phyloP scores from a whole-genome alignment of 2,888 invertebrate species.

The Microctonus aethiopoides region DNA sequence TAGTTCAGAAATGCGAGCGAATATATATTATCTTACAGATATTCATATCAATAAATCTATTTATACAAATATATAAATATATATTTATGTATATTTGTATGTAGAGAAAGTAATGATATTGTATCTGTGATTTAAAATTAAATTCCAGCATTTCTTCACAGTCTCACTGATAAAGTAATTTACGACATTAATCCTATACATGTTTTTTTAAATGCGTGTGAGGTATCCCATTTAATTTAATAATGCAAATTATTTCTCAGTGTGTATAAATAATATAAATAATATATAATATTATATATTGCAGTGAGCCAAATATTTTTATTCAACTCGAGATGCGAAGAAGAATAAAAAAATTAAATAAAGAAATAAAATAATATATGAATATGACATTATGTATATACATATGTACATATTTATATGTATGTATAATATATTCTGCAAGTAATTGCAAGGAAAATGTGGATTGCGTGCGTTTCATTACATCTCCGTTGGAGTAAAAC shows the following conservation, averaged over 20 bases:
- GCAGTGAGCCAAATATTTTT: neutral
- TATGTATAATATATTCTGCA: neutral
- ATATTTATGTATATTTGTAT: too few relatives aligned
- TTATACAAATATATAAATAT: too few relatives aligned
- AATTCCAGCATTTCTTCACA: neutral
- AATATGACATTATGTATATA: too few relatives aligned
- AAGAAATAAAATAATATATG: neutral
- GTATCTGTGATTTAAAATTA: too few relatives aligned
- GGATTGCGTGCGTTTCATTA: slow-evolving; percentile 25
- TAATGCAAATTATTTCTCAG: neutral
- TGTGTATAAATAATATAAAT: neutral
- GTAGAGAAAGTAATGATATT: too few relatives aligned
- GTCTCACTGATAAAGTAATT: neutral
- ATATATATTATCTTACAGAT: neutral
- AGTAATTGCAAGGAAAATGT: slow-evolving; percentile 14
- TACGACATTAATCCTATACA: neutral
- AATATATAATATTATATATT: neutral
- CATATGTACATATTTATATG: too few relatives aligned
- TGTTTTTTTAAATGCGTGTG: neutral
- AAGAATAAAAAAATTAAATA: neutral
- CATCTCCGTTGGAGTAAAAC: slow-evolving; percentile 42
- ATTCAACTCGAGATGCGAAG: neutral
- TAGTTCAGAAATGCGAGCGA: neutral
- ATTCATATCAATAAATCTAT: too few relatives aligned
- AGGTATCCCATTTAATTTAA: neutral